Evolutionary conservation across 1,140 invertebrate genomes (phyloP).

Genomic region (Adoxophyes honmai): DNA sequence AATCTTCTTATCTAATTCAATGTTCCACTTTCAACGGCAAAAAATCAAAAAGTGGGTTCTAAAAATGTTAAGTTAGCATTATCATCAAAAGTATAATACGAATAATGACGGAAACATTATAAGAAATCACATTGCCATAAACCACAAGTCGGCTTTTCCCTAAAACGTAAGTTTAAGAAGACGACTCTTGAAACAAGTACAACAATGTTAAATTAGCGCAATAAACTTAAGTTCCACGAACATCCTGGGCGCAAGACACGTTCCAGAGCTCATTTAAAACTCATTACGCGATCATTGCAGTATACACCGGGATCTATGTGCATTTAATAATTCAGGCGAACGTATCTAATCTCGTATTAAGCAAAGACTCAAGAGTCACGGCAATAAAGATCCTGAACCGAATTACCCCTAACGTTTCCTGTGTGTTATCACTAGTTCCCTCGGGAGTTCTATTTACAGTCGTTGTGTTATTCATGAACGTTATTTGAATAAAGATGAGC

Average conservation of each 20-base stretch:
- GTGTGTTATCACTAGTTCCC: constrained; percentile 58
- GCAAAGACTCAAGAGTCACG: constrained; percentile 33
- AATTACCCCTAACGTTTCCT: constrained; percentile 53
- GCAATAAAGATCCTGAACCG: constrained; percentile 61
- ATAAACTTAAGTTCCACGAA: not conserved
- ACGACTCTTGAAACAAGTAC: too few species aligned
- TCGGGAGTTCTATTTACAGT: constrained; percentile 53
- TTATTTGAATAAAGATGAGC: constrained; percentile 64
- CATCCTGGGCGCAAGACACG: not conserved
- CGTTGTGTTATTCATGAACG: constrained; percentile 66
- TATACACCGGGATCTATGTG: constrained; percentile 22
- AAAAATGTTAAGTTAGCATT: too few species aligned
- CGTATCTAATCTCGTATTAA: constrained; percentile 50
- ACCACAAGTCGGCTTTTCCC: too few species aligned
- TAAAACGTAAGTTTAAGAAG: too few species aligned
- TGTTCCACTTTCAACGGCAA: too few species aligned
- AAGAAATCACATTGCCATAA: too few species aligned
- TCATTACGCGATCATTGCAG: not conserved
- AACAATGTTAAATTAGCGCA: too few species aligned
- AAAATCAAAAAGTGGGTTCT: too few species aligned
- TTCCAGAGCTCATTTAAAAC: not conserved
- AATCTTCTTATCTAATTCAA: too few species aligned
- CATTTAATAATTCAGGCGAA: constrained; percentile 47
- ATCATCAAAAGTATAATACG: too few species aligned
- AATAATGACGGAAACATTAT: too few species aligned